Conservation (phyloP, 1,140 invertebrate species). For the Rhagoletis zephyria region DNA sequence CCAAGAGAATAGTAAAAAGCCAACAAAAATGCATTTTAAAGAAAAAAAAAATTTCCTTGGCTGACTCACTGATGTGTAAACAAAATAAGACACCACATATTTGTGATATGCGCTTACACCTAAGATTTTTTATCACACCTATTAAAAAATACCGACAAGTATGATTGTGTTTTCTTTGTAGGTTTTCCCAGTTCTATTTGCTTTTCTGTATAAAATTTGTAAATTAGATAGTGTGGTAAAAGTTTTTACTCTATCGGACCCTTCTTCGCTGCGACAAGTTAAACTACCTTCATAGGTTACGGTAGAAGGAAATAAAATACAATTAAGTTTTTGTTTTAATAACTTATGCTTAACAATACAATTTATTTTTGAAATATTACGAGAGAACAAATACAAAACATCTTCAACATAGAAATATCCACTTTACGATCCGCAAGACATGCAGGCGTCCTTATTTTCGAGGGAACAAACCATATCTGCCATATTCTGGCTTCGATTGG, state of each 20-base stretch:
- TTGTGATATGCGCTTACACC: slow-evolving; percentile 26
- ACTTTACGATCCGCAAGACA: slow-evolving; percentile 80
- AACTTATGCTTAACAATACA: slow-evolving; percentile 24
- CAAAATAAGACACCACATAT: not conserved
- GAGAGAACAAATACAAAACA: not conserved
- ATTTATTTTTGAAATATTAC: slow-evolving; percentile 25
- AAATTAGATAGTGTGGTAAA: too few species aligned
- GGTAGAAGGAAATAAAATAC: not conserved
- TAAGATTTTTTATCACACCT: slow-evolving; percentile 27
- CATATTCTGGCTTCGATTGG: slow-evolving; percentile 77
- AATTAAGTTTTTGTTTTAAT: not conserved
- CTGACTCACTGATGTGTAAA: not conserved
- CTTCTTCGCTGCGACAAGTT: too few species aligned
- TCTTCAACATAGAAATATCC: not conserved
- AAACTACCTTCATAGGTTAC: too few species aligned
- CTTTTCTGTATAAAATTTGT: too few species aligned
- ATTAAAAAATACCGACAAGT: too few species aligned
- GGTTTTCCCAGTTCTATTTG: too few species aligned
- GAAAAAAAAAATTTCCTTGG: slow-evolving; percentile 59
- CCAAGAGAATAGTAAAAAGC: not conserved
- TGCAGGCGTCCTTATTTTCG: slow-evolving; percentile 90
- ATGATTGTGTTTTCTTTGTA: too few species aligned
- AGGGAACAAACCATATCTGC: slow-evolving; percentile 88
- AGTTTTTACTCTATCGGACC: too few species aligned
- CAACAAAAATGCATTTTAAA: not conserved